Evolutionary conservation across 2,888 invertebrate genomes (phyloP), one percentile per base, ranked within the genome.

Genomic region (Lissonota sp.): DNA sequence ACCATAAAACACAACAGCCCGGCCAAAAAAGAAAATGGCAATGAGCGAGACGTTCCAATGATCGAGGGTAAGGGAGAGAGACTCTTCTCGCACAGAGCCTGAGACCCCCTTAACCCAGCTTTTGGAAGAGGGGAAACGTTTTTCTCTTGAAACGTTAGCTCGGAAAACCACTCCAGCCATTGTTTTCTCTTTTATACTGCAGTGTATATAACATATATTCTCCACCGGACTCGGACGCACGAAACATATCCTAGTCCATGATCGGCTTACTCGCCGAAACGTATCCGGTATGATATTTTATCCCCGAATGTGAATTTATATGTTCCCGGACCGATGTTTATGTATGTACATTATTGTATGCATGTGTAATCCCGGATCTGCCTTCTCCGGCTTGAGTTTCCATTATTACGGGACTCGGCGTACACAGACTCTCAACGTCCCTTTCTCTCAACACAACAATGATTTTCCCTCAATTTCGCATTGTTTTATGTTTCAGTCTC

Each of bases 21-120:
- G 37, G 73, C 12, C 44, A 37, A 7, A 49, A 44, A 53, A 64
- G 37, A 16, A 79, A 67, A 46, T 14, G 70, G 72, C 83, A 71
- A 84, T 82, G 82, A 81, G 83, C 82, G 84, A 86, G 85, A 89
- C 83, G 87, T 84, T 83, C 86, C 86, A 86, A 86, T 88, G 87
- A 89, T 87, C 86, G 87, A 86, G 63, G 63, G 37, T 62, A 51
- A 51, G 63, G 63, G 57, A 44, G 44, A 40, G 83, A 86, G 83
- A 87, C 86, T 86, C 83, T 74, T 85, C 69, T 26, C 26, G 72
- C 78, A 83, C 77, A 84, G 42, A 79, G 42, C 66, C 44, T 49
- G 37, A 12, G 10, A 58, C 26, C 26, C 26, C 26, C 26, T 26
- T 26, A 26, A 26, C 26, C 26, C 26, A 26, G 26, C 26, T 26